phyloP scores from a whole-genome alignment of 2,113 vertebrate genomes.

The Pavo muticus region DNA sequence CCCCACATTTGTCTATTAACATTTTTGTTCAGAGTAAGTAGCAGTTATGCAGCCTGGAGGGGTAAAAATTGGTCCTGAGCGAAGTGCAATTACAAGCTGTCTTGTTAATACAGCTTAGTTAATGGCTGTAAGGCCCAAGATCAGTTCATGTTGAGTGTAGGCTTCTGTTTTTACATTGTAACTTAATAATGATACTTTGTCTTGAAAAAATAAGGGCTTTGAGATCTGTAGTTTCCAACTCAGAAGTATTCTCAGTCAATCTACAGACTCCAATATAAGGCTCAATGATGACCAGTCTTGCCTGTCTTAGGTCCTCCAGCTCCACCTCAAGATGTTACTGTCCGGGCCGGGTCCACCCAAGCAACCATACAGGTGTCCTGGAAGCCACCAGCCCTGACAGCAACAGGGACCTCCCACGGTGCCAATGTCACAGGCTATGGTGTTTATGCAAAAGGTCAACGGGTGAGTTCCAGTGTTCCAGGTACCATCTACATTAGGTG shows the following conservation, averaged over 20 bases:
- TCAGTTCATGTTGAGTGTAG: background rate
- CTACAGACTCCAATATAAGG: background rate
- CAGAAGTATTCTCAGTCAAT: background rate
- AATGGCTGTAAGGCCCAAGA: background rate
- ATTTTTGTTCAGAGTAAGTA: background rate
- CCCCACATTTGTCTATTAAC: background rate
- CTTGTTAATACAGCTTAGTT: background rate
- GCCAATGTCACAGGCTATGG: conserved; percentile 93
- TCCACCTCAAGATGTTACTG: conserved; percentile 89
- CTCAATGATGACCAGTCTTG: background rate
- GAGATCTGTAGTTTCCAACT: background rate
- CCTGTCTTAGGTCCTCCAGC: conserved; percentile 87
- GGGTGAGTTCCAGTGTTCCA: conserved; percentile 76
- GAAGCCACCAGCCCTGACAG: conserved; percentile 88
- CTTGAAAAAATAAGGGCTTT: background rate
- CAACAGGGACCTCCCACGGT: conserved; percentile 92
- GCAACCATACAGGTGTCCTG: conserved; percentile 90
- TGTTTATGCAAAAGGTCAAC: conserved; percentile 93
- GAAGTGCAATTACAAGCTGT: background rate
- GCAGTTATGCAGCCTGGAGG: background rate
- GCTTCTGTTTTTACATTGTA: background rate
- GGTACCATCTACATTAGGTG: background rate
- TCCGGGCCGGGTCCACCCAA: conserved; percentile 85
- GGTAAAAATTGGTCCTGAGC: background rate
- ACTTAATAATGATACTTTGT: background rate